phyloP scores from a whole-genome alignment of 2,888 invertebrate genomes.

The Tupiocoris notatus region DNA sequence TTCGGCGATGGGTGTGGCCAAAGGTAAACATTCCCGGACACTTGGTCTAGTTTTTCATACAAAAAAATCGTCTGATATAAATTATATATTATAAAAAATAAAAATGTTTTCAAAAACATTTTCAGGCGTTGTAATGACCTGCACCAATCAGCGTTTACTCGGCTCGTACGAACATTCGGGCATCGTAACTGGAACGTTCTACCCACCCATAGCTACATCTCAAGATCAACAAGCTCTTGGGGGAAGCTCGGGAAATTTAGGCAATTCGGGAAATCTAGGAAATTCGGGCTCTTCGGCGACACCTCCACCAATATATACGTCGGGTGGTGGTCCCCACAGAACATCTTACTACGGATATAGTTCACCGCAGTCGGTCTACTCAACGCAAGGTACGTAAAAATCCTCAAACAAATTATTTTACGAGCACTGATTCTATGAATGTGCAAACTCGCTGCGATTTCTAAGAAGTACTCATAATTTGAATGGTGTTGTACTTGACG shows the following conservation, averaged over 20 bases:
- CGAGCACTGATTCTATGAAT: too few relatives aligned
- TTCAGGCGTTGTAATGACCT: conserved; percentile 64
- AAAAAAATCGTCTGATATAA: not conserved
- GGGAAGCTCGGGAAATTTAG: conserved; percentile 20
- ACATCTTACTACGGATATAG: conserved; percentile 30
- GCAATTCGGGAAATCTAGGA: conserved; percentile 29
- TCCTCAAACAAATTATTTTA: too few relatives aligned
- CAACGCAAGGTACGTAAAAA: not conserved
- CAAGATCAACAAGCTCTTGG: conserved; percentile 71
- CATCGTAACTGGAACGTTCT: conserved; percentile 68
- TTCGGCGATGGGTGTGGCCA: conserved; percentile 78
- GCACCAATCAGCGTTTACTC: conserved; percentile 75
- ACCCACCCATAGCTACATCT: conserved; percentile 81
- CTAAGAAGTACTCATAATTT: too few relatives aligned
- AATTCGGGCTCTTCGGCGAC: not conserved
- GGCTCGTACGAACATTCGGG: conserved; percentile 57
- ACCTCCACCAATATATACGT: not conserved
- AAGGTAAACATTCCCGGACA: conserved; percentile 55
- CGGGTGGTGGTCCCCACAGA: conserved; percentile 29
- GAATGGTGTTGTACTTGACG: too few relatives aligned
- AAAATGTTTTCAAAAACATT: too few relatives aligned
- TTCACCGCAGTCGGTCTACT: conserved; percentile 11
- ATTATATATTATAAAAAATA: not conserved
- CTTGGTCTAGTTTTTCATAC: not conserved
- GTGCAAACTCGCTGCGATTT: too few relatives aligned